These are phyloP conservation scores for Drosophila sulfurigaster DNA, from an alignment of 1,140 invertebrate genomes.

Conservation along the genomic window DNA sequence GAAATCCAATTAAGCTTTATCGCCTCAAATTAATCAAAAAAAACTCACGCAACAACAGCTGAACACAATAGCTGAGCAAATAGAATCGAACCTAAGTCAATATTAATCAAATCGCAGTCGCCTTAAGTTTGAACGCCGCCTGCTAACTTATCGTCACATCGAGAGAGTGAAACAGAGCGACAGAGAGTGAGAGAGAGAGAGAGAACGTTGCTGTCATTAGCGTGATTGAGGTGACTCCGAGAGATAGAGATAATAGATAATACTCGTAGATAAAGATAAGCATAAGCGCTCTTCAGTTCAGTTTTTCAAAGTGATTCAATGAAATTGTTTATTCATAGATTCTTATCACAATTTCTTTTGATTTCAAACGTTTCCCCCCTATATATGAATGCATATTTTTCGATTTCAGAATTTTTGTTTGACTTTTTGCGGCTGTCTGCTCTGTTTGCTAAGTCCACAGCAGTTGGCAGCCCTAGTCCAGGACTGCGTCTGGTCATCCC, in stretches of 20 bases:
- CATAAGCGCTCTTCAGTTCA: conserved; percentile 39
- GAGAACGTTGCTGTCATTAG: conserved; percentile 2
- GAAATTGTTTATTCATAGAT: conserved; percentile 39
- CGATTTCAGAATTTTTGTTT: conserved; percentile 31
- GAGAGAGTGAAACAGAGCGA: neutral
- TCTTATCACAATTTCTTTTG: conserved; percentile 36
- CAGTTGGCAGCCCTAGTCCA: neutral
- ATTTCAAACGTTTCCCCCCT: conserved; percentile 24
- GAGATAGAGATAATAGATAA: conserved; percentile 24
- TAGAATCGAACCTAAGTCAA: conserved; percentile 74
- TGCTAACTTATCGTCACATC: conserved; percentile 62
- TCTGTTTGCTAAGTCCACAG: conserved; percentile 32
- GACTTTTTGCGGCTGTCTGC: neutral
- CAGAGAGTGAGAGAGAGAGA: neutral
- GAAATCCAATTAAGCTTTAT: conserved; percentile 83
- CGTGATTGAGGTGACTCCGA: conserved; percentile 20
- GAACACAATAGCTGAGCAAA: conserved; percentile 77
- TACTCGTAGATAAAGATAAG: conserved; percentile 26
- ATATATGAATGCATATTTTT: neutral
- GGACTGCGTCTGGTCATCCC: conserved; percentile 18
- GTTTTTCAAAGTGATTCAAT: conserved; percentile 32
- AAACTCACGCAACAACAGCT: conserved; percentile 58
- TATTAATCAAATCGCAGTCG: conserved; percentile 78
- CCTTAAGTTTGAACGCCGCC: conserved; percentile 31
- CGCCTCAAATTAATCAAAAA: conserved; percentile 76